These are phyloP conservation scores for Propithecus perrieri DNA, from an alignment of 2,797 vertebrate species.

Conservation along the genomic window DNA sequence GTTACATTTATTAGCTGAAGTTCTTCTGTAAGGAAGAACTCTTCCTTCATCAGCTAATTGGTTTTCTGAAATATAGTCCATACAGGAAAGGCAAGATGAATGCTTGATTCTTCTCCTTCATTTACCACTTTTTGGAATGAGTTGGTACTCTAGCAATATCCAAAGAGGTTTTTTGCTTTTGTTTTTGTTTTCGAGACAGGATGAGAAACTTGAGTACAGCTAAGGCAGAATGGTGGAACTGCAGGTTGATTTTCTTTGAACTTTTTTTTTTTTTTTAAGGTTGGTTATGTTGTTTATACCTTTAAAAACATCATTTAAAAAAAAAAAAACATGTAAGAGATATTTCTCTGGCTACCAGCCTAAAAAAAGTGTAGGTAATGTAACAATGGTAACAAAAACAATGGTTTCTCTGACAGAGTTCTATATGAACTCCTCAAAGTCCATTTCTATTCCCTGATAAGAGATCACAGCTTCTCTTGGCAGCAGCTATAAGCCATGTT, in stretches of 20 bases:
- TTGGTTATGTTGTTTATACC: too few relatives aligned
- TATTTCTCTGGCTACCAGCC: too few relatives aligned
- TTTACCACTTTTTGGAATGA: not conserved
- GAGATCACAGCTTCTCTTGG: not conserved
- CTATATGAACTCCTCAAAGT: not conserved
- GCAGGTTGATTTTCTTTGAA: not conserved
- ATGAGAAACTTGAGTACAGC: too few relatives aligned
- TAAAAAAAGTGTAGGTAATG: too few relatives aligned
- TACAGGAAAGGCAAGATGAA: not conserved
- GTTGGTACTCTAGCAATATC: not conserved
- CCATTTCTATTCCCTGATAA: not conserved
- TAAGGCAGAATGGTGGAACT: not conserved
- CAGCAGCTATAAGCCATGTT: not conserved
- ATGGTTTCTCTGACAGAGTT: too few relatives aligned
- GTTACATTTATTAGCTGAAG: not conserved
- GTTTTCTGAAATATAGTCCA: not conserved
- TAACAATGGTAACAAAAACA: too few relatives aligned
- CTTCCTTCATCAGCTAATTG: not conserved
- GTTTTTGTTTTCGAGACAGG: not conserved
- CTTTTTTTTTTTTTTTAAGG: too few relatives aligned
- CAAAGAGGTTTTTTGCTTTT: not conserved
- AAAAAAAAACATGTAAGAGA: too few relatives aligned
- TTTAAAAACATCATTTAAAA: too few relatives aligned
- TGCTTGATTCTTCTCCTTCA: not conserved
- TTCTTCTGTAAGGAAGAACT: not conserved